Evolutionary conservation across 2,797 vertebrate species (phyloP).

Genomic region (Heterohyrax brucei): DNA sequence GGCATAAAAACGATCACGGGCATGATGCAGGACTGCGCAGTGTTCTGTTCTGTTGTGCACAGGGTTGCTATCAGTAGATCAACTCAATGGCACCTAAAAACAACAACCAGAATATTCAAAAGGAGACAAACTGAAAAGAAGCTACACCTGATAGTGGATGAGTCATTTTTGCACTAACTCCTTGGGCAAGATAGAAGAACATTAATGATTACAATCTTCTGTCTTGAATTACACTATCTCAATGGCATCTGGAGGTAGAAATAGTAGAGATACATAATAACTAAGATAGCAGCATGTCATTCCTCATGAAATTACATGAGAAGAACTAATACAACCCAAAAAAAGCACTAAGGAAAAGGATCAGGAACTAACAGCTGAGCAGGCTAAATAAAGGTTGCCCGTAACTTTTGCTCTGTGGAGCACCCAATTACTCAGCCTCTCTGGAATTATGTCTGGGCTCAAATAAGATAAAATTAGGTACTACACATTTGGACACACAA

Average conservation of each 20-base stretch:
- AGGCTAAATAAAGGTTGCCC: background rate
- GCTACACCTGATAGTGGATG: background rate
- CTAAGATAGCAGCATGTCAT: background rate
- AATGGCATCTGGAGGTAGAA: background rate
- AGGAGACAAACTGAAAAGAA: background rate
- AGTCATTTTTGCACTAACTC: background rate
- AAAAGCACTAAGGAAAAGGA: background rate
- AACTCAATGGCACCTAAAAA: too few species aligned
- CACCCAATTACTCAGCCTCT: constrained; percentile 1
- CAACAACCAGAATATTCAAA: background rate
- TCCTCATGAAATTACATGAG: background rate
- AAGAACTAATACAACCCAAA: background rate
- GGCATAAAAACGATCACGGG: too few species aligned
- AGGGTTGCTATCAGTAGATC: too few species aligned
- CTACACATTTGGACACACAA: background rate
- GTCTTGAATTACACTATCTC: background rate
- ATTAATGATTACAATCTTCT: background rate
- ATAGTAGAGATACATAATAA: background rate
- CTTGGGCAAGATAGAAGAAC: background rate
- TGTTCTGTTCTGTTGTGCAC: too few species aligned
- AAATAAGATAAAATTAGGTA: background rate
- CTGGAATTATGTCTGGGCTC: background rate
- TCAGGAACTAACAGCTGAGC: background rate
- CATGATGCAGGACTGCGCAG: too few species aligned
- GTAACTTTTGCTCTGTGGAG: background rate